Conservation (phyloP, 2,113 vertebrate genomes). For the Monarcha castaneiventris region DNA sequence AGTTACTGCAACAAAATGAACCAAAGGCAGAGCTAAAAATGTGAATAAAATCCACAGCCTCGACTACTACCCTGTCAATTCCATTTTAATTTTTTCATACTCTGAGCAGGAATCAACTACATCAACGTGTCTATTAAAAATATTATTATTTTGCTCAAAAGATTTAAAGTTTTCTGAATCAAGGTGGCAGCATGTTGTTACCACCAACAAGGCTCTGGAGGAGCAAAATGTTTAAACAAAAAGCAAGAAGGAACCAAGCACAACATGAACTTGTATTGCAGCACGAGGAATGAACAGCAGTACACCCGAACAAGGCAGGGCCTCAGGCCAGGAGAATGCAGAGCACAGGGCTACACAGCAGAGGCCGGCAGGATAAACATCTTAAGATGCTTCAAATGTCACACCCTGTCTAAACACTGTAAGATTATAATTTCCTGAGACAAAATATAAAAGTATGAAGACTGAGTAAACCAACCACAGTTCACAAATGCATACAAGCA, state of each 20-base stretch:
- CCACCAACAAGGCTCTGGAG: not conserved
- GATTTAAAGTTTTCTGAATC: not conserved
- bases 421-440: not conserved
- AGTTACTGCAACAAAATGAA: not conserved
- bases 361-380: not conserved
- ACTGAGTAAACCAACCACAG: not conserved
- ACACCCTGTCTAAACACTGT: not conserved
- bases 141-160: not conserved
- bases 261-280: not conserved
- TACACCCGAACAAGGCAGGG: not conserved
- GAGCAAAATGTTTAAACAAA: not conserved
- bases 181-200: not conserved
- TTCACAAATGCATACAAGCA: slow-evolving; percentile 26
- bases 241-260: not conserved
- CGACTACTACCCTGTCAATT: not conserved
- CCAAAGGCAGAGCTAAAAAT: not conserved
- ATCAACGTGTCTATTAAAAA: not conserved
- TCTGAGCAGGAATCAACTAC: not conserved
- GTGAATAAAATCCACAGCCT: not conserved
- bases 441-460: not conserved
- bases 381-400: not conserved
- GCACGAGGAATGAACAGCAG: not conserved
- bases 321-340: not conserved
- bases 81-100: not conserved
- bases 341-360: not conserved